Evolutionary conservation across 1,140 invertebrate genomes (phyloP), one percentile per base, ranked within the genome.

Genomic region (Lucilia sericata): DNA sequence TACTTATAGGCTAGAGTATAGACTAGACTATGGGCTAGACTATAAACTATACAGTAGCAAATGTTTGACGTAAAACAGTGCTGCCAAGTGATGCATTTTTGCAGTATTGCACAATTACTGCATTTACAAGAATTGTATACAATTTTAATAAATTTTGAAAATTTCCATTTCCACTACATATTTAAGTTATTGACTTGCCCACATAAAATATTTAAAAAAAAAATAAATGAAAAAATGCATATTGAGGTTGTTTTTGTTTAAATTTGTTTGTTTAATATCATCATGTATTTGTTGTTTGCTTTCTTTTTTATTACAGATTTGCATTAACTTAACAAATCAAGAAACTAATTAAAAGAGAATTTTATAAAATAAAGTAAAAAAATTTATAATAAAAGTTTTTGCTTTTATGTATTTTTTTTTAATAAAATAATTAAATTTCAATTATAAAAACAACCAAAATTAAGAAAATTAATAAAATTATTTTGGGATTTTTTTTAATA

Each of bases 251-350:
- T 70, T 70, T 70, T 70, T 70, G n/a, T 70, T 21, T 21, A 19
- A 42, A 42, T 70, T 25, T 70, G n/a, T 70, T 70, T n/a, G 55
- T 60, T 70, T 70, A 70, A 70, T 70, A 70, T 70, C 65, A 70
- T 19, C 19, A 21, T 21, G 65, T 70, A 21, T 19, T 70, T 60
- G 14, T 60, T 60, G n/a, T 42, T 42, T 42, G 42, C 10, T 42
- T 42, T 42, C 42, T 42, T 42, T 60, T 60, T n/a, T n/a, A 17
- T 60, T 60, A 60, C 13, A 60, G 14, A 17, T 60, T 60, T 60
- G 55, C 14, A 12, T n/a, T n/a, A 60, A 60, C 12, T 7, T 60
- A 14, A 60, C 55, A 60, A n/a, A 60, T 14, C 55, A 17, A n/a
- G 17, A 60, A 17, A 60, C n/a, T 60, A 42, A 42, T 55, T n/a